Evolutionary conservation across 2,797 vertebrate genomes (phyloP).

Genomic region (Bradypodion pumilum): DNA sequence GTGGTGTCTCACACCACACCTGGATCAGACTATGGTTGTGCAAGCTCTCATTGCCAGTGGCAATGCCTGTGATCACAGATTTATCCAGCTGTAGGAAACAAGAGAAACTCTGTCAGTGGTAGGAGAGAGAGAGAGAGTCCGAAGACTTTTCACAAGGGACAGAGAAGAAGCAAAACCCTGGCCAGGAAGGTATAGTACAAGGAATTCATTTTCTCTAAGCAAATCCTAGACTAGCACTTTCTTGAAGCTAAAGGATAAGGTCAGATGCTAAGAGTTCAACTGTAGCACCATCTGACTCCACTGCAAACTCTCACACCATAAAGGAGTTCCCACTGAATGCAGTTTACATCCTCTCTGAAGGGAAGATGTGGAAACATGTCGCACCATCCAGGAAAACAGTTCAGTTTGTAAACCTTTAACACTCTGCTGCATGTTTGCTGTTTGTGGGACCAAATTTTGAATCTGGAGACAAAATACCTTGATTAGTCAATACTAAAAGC

Average conservation of each 20-base stretch:
- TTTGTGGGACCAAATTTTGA: neutral
- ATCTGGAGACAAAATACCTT: neutral
- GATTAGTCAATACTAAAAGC: neutral
- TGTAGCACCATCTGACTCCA: neutral
- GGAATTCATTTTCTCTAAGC: neutral
- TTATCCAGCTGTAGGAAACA: conserved; percentile 84
- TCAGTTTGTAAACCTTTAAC: neutral
- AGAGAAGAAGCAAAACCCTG: neutral
- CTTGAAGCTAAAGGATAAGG: neutral
- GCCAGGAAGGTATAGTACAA: neutral
- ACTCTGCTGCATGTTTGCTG: neutral
- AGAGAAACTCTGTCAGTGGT: neutral
- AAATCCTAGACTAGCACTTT: neutral
- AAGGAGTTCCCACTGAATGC: neutral
- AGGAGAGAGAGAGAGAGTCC: neutral
- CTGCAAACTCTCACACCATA: neutral
- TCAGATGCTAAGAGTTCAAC: neutral
- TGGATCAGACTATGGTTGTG: conserved; percentile 90
- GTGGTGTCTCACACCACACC: conserved; percentile 79
- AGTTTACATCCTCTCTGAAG: neutral
- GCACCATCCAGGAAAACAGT: neutral
- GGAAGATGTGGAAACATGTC: neutral
- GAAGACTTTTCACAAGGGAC: neutral
- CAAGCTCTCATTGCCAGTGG: conserved; percentile 83
- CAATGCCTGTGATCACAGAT: conserved; percentile 88